These are phyloP conservation scores for Dipodomys ordii DNA, from an alignment of 2,113 vertebrate genomes.

Conservation along the genomic window DNA sequence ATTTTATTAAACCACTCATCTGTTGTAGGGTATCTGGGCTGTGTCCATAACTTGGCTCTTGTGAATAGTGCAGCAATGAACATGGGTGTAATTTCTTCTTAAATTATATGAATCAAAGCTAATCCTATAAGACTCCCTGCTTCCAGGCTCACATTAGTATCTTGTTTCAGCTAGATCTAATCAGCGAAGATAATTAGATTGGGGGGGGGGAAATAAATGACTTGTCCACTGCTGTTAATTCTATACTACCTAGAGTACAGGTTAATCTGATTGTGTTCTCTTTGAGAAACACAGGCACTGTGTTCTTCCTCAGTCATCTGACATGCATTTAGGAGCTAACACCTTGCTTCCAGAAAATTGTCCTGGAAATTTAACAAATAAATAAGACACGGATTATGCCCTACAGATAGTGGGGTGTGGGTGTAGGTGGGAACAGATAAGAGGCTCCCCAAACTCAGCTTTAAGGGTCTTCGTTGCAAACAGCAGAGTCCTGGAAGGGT, in stretches of 20 bases:
- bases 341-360: neutral
- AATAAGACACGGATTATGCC: neutral
- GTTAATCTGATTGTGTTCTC: neutral
- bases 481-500: neutral
- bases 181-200: neutral
- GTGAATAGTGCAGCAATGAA: too few relatives aligned
- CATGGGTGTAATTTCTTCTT: too few relatives aligned
- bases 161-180: neutral
- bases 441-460: neutral
- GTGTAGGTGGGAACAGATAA: neutral
- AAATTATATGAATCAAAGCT: too few relatives aligned
- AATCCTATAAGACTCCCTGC: rapidly evolving
- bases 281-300: neutral
- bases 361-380: neutral
- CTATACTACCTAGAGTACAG: neutral
- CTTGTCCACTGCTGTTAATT: neutral
- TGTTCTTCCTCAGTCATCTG: neutral
- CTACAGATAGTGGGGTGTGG: too few relatives aligned
- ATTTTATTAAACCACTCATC: too few relatives aligned
- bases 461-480: neutral
- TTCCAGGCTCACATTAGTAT: neutral
- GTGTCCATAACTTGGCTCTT: too few relatives aligned
- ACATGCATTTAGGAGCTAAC: neutral
- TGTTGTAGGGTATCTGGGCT: too few relatives aligned
- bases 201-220: neutral